phyloP scores from a whole-genome alignment of 2,797 vertebrate genomes.

The Peromyscus melanophrys region DNA sequence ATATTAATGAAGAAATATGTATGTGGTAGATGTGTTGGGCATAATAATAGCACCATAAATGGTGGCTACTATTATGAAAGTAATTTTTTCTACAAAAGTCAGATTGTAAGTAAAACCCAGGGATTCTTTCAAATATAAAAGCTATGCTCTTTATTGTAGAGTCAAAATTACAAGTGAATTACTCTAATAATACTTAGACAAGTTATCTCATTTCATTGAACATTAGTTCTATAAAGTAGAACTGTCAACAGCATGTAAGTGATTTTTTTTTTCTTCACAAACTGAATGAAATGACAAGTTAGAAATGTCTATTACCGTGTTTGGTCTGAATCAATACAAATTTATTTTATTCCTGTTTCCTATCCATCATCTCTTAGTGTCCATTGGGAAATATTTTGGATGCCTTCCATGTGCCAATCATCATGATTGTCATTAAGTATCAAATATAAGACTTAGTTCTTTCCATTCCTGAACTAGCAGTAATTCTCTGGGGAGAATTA shows the following conservation, averaged over 20 bases:
- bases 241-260: background rate
- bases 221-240: background rate
- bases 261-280: background rate
- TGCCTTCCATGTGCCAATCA: background rate
- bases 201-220: conserved; percentile 24
- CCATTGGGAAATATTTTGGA: conserved; percentile 26
- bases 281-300: background rate
- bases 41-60: background rate
- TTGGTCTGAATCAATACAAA: conserved; percentile 51
- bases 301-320: conserved; percentile 19
- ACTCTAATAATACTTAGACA: background rate
- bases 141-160: background rate
- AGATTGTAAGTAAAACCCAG: background rate
- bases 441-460: conserved; percentile 6
- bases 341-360: background rate
- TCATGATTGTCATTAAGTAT: background rate
- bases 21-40: background rate
- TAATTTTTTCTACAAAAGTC: background rate
- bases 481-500: background rate
- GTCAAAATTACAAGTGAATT: conserved; percentile 25
- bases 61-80: background rate
- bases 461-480: background rate
- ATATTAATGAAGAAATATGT: conserved; percentile 17
- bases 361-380: background rate
- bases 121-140: background rate